Conservation (phyloP, 2,888 invertebrate genomes). For the Catotricha subobsoleta region DNA sequence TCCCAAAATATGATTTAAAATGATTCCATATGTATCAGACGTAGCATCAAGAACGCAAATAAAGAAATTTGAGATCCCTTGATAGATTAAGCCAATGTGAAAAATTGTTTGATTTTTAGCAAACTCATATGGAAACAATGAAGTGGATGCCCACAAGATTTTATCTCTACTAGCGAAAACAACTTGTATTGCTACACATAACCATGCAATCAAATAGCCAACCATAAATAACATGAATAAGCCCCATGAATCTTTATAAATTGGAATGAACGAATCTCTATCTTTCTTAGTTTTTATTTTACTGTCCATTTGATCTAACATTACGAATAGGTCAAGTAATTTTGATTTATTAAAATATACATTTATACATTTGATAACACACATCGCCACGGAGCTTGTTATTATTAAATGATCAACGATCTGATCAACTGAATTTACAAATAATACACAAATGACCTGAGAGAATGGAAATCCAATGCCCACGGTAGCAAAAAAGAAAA, state of each 20-base stretch:
- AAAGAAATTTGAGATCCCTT: not conserved
- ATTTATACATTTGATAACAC: not conserved
- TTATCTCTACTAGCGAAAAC: not conserved
- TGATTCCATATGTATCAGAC: not conserved
- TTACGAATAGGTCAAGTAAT: not conserved
- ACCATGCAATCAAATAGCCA: not conserved
- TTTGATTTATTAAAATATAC: not conserved
- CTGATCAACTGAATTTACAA: not conserved
- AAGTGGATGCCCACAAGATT: not conserved
- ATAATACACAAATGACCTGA: not conserved
- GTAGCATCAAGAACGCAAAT: not conserved
- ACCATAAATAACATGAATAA: not conserved
- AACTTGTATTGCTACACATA: not conserved
- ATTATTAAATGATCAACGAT: not conserved
- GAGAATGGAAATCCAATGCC: not conserved
- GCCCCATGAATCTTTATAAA: not conserved
- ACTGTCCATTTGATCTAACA: not conserved
- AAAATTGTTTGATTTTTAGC: not conserved
- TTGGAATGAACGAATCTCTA: not conserved
- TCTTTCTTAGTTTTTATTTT: not conserved
- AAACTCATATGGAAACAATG: not conserved
- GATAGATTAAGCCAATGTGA: not conserved
- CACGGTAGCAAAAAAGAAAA: not conserved
- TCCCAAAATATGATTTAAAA: not conserved
- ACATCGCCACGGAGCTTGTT: not conserved